These are phyloP conservation scores for Dromococcyx pavoninus DNA, from an alignment of 2,797 vertebrate genomes.

Conservation along the genomic window DNA sequence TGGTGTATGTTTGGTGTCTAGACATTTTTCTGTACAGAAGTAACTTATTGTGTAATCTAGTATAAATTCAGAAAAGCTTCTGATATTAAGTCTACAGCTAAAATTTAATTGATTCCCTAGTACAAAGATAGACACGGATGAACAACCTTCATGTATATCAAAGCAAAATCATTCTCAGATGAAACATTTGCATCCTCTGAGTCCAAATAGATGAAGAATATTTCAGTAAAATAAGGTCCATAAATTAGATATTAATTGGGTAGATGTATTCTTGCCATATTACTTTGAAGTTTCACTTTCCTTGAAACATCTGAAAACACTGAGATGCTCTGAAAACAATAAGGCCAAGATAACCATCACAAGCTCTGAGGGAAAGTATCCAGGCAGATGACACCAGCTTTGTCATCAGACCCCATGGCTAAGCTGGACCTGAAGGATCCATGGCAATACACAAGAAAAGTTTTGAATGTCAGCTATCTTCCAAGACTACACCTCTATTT, in stretches of 20 bases:
- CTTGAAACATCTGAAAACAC: neutral
- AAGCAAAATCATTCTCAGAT: neutral
- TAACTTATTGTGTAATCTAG: neutral
- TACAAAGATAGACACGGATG: neutral
- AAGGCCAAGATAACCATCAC: neutral
- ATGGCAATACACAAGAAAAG: neutral
- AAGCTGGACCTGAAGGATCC: neutral
- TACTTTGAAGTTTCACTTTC: neutral
- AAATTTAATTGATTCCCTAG: neutral
- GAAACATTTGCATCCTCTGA: neutral
- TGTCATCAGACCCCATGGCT: neutral
- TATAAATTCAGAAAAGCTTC: neutral
- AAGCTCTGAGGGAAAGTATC: neutral
- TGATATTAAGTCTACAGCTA: neutral
- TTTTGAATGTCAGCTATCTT: neutral
- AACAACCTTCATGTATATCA: neutral
- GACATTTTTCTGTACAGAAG: neutral
- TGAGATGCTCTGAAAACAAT: neutral
- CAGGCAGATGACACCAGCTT: neutral
- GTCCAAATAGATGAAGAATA: neutral
- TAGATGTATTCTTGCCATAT: neutral
- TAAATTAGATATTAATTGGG: neutral
- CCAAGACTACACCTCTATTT: neutral
- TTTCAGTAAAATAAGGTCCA: neutral
- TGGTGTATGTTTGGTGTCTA: neutral